Percentiles rank a stretch among this genome's conserved stretches.
Conservation (phyloP, 1,140 invertebrate genomes). For the Lineus longissimus region DNA sequence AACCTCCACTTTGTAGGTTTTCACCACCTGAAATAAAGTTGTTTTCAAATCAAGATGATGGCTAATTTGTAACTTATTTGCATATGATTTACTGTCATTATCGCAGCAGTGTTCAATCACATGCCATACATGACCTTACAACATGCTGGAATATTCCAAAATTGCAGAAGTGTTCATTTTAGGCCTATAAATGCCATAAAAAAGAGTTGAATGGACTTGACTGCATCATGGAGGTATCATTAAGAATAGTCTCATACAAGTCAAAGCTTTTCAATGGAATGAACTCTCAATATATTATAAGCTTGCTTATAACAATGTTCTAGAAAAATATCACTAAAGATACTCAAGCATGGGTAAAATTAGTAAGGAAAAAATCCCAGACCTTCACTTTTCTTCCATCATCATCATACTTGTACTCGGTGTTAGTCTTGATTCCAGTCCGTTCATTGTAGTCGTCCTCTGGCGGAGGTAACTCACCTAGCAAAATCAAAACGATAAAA, state of each 20-base stretch:
- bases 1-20: slow-evolving; percentile 82
- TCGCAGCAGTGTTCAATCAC: neutral
- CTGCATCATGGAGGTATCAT: neutral
- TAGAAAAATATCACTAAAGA: neutral
- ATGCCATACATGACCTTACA: neutral
- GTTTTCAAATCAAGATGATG: neutral
- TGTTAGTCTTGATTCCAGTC: slow-evolving; percentile 78
- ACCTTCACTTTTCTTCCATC: slow-evolving; percentile 75
- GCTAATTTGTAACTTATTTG: neutral
- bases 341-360: neutral
- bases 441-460: slow-evolving; percentile 77
- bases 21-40: slow-evolving; percentile 30
- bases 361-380: neutral
- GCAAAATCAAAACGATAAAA: slow-evolving; percentile 16
- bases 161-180: neutral
- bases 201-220: neutral
- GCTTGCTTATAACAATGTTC: neutral
- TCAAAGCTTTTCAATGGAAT: neutral
- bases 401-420: slow-evolving; percentile 87
- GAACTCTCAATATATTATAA: neutral
- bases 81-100: neutral
- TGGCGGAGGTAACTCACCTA: slow-evolving; percentile 70
- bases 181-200: neutral
- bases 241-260: neutral
- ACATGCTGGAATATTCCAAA: neutral